These are phyloP conservation scores for Taenaris catops DNA, from an alignment of 2,888 invertebrate species.

Conservation along the genomic window DNA sequence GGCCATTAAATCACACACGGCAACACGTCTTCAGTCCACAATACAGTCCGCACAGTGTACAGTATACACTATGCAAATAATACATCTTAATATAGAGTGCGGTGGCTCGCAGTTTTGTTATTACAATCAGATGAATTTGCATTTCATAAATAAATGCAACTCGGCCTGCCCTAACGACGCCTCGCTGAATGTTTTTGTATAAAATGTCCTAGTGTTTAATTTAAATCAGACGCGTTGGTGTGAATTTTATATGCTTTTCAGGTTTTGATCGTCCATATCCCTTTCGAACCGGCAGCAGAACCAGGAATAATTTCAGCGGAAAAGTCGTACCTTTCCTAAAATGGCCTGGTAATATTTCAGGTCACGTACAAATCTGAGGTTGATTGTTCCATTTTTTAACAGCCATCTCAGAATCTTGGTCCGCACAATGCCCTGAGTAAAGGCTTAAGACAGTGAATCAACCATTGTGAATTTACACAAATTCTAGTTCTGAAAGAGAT, in stretches of 20 bases:
- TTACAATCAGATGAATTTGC: constrained; percentile 79
- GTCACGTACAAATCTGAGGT: too few species aligned
- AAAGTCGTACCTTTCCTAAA: too few species aligned
- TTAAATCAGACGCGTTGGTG: constrained; percentile 59
- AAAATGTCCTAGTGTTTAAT: constrained; percentile 55
- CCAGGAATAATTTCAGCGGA: too few species aligned
- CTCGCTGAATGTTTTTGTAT: constrained; percentile 50
- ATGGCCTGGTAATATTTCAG: too few species aligned
- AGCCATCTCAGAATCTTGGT: too few species aligned
- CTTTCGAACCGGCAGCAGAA: too few species aligned
- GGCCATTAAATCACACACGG: constrained; percentile 38
- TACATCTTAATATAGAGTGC: constrained; percentile 79
- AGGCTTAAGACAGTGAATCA: too few species aligned
- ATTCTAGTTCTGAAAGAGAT: too few species aligned
- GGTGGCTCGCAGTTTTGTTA: constrained; percentile 73
- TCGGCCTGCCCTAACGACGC: constrained; percentile 59
- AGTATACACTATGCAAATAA: constrained; percentile 68
- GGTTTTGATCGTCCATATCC: too few species aligned
- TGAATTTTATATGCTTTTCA: constrained; percentile 37
- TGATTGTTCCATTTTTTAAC: too few species aligned
- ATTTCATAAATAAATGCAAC: constrained; percentile 81
- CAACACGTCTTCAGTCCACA: constrained; percentile 42
- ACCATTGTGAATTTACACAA: too few species aligned
- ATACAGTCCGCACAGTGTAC: constrained; percentile 32
- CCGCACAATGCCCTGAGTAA: too few species aligned